Percentiles rank a stretch among this genome's conserved stretches.
These are phyloP conservation scores for Oostethus manadensis DNA, from an alignment of 2,113 vertebrate species.

Conservation along the genomic window DNA sequence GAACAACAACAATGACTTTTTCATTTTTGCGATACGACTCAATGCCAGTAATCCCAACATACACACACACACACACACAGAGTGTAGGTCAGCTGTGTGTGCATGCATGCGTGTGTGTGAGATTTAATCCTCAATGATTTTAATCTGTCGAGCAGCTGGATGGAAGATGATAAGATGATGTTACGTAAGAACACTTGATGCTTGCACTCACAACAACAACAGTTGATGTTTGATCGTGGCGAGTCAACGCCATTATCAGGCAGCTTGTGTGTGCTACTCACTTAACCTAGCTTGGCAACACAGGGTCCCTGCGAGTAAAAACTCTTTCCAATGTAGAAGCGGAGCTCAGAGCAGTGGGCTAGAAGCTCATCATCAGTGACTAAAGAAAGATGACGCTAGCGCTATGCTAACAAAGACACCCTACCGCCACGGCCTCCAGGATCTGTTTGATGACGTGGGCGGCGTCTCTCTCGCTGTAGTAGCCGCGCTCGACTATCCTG, in stretches of 20 bases:
- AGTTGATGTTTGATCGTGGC: neutral
- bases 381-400: too few species aligned
- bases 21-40: constrained; percentile 15
- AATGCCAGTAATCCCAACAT: constrained; percentile 19
- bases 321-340: neutral
- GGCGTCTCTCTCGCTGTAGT: constrained; percentile 84
- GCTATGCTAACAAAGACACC: neutral
- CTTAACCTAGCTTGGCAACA: neutral
- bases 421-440: constrained; percentile 82
- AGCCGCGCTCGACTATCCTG: constrained; percentile 86
- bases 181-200: constrained; percentile 46
- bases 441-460: constrained; percentile 87
- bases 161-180: constrained; percentile 48
- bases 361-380: neutral
- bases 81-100: constrained; percentile 35
- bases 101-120: constrained; percentile 22
- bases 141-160: constrained; percentile 60
- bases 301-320: neutral
- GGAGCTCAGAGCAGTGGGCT: neutral
- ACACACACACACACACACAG: constrained; percentile 17
- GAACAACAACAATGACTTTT: too few species aligned
- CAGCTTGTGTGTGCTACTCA: too few species aligned
- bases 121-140: constrained; percentile 52
- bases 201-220: constrained; percentile 6
- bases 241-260: too few species aligned